Conservation (phyloP, 1,140 invertebrate genomes). For the Neodiprion virginianus region DNA sequence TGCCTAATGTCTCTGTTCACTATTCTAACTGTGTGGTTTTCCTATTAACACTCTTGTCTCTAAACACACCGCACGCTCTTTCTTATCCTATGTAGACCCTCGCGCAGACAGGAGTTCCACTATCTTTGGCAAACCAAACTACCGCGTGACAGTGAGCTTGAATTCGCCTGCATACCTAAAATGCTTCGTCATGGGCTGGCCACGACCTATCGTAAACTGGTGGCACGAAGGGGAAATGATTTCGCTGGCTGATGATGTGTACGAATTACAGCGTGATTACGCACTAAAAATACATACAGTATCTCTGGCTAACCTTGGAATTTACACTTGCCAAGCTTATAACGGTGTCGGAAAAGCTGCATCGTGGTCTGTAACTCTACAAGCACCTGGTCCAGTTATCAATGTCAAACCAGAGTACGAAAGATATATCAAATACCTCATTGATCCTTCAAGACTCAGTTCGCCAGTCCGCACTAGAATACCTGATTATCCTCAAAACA, state of each 20-base stretch:
- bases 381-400: constrained; percentile 70
- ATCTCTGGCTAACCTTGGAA: constrained; percentile 73
- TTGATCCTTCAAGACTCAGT: constrained; percentile 55
- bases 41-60: constrained; percentile 13
- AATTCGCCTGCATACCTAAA: constrained; percentile 74
- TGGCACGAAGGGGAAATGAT: constrained; percentile 79
- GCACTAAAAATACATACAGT: constrained; percentile 77
- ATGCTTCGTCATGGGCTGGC: constrained; percentile 85
- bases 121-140: constrained; percentile 67
- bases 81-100: constrained; percentile 52
- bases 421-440: constrained; percentile 64
- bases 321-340: constrained; percentile 88
- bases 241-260: constrained; percentile 73
- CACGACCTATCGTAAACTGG: constrained; percentile 83
- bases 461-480: constrained; percentile 40
- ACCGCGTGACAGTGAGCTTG: constrained; percentile 72
- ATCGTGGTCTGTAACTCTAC: constrained; percentile 75
- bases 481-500: constrained; percentile 56
- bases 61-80: constrained; percentile 27
- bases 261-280: constrained; percentile 77
- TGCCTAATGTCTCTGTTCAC: too few relatives aligned
- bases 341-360: constrained; percentile 81
- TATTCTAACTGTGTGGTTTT: neutral
- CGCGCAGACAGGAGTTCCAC: constrained; percentile 50
- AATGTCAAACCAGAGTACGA: constrained; percentile 60